phyloP scores from a whole-genome alignment of 2,888 invertebrate genomes.

The Calameuta pallipes region DNA sequence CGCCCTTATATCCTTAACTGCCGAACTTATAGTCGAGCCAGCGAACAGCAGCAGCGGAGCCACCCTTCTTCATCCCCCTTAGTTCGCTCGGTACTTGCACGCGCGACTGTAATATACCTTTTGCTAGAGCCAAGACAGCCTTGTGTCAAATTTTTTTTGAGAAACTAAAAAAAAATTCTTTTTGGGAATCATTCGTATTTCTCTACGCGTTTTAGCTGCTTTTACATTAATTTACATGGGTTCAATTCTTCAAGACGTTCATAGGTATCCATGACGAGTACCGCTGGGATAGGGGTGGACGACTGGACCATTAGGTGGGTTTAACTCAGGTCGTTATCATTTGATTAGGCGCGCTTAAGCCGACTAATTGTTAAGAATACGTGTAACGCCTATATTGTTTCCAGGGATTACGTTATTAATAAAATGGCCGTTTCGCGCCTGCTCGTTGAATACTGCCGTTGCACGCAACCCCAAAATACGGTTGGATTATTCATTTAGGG shows the following conservation, averaged over 20 bases:
- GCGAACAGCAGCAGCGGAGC: not conserved
- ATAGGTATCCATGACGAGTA: not conserved
- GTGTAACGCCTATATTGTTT: slow-evolving; percentile 45
- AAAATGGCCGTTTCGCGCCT: slow-evolving; percentile 46
- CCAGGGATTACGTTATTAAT: slow-evolving; percentile 58
- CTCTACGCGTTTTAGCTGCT: not conserved
- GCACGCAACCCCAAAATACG: not conserved
- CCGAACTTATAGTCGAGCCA: slow-evolving; percentile 48
- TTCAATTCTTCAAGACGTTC: not conserved
- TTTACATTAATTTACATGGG: no score
- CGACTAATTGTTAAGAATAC: slow-evolving; percentile 58
- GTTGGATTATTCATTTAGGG: slow-evolving; percentile 26
- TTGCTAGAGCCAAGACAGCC: not conserved
- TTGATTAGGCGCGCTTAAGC: slow-evolving; percentile 51
- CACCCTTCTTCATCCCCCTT: slow-evolving; percentile 3
- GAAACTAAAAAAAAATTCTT: not conserved
- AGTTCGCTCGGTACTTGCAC: not conserved
- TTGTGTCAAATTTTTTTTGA: not conserved
- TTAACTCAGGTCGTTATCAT: slow-evolving; percentile 45
- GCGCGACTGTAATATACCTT: not conserved
- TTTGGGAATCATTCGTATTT: not conserved
- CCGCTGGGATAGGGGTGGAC: not conserved
- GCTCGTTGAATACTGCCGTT: slow-evolving; percentile 7
- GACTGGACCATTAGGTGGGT: not conserved
- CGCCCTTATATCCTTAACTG: slow-evolving; percentile 57